Evolutionary conservation across 2,113 vertebrate species (phyloP).

Genomic region (Prietella phreatophila): DNA sequence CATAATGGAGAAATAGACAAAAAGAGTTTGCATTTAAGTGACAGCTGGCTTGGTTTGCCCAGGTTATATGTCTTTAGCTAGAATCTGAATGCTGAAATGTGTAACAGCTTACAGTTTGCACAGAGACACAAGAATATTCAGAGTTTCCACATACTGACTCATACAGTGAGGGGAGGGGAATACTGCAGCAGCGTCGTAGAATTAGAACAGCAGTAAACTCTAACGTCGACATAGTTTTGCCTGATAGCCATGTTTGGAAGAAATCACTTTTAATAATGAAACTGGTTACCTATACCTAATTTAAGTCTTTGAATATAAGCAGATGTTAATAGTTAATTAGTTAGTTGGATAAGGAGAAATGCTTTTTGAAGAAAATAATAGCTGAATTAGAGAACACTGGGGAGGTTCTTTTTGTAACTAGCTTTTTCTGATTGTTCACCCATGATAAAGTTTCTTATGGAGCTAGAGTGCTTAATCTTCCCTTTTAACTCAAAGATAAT

Average conservation of each 20-base stretch:
- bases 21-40: conserved; percentile 2
- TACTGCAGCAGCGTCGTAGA: background rate
- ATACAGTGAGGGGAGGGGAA: conserved; percentile 26
- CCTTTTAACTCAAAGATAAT: background rate
- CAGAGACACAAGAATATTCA: conserved; percentile 70
- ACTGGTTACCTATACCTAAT: background rate
- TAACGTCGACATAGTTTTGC: background rate
- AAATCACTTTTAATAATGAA: background rate
- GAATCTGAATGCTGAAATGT: conserved; percentile 64
- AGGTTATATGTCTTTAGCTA: conserved; percentile 50
- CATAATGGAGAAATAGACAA: background rate
- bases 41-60: conserved; percentile 44
- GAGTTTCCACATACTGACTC: conserved; percentile 71
- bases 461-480: background rate
- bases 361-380: background rate
- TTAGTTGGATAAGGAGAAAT: background rate
- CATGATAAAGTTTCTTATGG: background rate
- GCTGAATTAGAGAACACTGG: background rate
- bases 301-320: background rate
- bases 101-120: conserved; percentile 71
- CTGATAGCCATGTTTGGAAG: background rate
- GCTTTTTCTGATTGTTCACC: background rate
- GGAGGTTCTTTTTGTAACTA: background rate
- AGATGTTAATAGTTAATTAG: background rate
- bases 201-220: background rate